Conservation (phyloP, 2,888 invertebrate genomes). For the Antheraea assamensis region DNA sequence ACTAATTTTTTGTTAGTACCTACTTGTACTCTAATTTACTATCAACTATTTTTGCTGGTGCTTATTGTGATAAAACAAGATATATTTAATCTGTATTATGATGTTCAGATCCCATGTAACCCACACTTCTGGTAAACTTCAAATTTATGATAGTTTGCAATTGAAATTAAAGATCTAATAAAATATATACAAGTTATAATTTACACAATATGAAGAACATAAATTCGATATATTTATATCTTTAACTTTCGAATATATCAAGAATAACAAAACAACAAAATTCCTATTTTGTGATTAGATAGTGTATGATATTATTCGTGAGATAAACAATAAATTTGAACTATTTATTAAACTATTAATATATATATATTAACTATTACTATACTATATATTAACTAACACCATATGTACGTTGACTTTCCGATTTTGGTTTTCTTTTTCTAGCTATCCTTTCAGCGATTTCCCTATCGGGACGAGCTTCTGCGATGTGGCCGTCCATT, state of each 20-base stretch:
- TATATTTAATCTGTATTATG: too few relatives aligned
- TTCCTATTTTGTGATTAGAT: neutral
- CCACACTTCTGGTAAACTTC: neutral
- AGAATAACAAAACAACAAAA: neutral
- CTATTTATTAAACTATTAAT: constrained; percentile 1
- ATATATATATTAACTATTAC: constrained; percentile 70
- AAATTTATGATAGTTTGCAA: neutral
- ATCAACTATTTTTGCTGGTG: too few relatives aligned
- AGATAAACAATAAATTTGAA: neutral
- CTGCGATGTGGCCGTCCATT: constrained; percentile 92
- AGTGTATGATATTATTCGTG: neutral
- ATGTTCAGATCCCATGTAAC: too few relatives aligned
- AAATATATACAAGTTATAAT: neutral
- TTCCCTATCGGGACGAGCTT: constrained; percentile 82
- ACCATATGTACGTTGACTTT: constrained; percentile 78
- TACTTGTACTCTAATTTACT: too few relatives aligned
- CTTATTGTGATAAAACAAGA: too few relatives aligned
- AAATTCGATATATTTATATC: neutral
- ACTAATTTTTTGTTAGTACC: too few relatives aligned
- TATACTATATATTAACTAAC: constrained; percentile 76
- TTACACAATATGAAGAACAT: neutral
- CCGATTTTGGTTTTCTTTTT: constrained; percentile 80
- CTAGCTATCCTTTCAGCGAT: constrained; percentile 78
- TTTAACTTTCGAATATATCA: neutral
- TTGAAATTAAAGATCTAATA: neutral